Evolutionary conservation across 2,113 vertebrate species (phyloP), one percentile per base, ranked within the genome.

Genomic region (Columba janthina): DNA sequence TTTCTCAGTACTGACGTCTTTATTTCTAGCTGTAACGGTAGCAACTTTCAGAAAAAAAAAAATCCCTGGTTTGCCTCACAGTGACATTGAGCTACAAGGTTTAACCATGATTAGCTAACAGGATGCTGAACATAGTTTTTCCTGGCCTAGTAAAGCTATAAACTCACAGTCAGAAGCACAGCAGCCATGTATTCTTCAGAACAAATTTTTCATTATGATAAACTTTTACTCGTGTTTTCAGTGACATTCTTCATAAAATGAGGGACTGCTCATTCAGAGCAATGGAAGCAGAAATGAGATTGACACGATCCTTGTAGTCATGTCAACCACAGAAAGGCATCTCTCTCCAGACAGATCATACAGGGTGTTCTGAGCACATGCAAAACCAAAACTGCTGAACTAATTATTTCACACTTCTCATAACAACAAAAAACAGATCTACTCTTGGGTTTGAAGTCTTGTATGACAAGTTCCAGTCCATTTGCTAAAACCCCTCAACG

Each of bases 391-490:
- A 62, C 29, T 71, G 64, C 64, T 88, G 85, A 94, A 67, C 62
- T 60, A 94, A 91, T 91, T 93, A 62, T 72, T 85, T 92, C 67
- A 83, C 29, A 54, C 32, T 61, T 70, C 54, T 91, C 46, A 13
- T 72, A 88, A 92, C 61, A 81, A 42, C 18, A 71, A 76, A 90
- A 90, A 57, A 4, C 62, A 94, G 91, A 82, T 42, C 77, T 73
- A 8, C n/a, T 84, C 82, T 48, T 74, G n/a, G 53, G 36, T 77
- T 60, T 85, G 88, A 81, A 84, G 21, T 61, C 86, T 94, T 84
- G 73, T 87, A 70, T 93, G 76, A 94, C 90, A 93, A 70, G 85
- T 92, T 93, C 88, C 80, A 90, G 86, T 46, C 82, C 70, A 90
- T 93, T 96, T 96, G 50, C 85, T 74, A 88, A 92, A 93, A 42